Percentiles rank a stretch among this genome's conserved stretches.
phyloP scores from a whole-genome alignment of 37 sponge, comb jelly and placozoan species.

The Tethya wilhelma region DNA sequence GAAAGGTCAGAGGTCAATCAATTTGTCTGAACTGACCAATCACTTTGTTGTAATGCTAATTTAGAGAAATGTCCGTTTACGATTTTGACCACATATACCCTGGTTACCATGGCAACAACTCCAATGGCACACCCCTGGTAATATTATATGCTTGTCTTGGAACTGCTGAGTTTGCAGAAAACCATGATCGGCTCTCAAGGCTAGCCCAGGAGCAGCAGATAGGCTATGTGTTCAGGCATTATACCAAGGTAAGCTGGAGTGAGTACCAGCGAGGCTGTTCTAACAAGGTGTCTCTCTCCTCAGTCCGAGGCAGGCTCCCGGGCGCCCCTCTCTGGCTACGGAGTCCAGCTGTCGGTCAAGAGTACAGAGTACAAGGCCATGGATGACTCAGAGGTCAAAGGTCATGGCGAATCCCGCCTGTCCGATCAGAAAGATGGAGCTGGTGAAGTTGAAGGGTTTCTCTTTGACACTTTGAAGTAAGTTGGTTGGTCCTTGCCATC shows the following conservation, averaged over 20 bases:
- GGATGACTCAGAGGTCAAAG: conserved; percentile 83
- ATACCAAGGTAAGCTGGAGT: conserved; percentile 43
- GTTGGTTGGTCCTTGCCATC: background rate
- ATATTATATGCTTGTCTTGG: conserved; percentile 83
- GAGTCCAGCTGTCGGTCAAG: conserved; percentile 93
- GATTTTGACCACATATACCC: conserved; percentile 84
- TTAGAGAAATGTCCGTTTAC: background rate
- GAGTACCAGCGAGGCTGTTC: no score
- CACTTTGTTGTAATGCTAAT: no score
- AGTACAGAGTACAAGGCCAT: conserved; percentile 96
- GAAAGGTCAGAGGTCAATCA: background rate
- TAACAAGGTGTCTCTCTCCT: no score
- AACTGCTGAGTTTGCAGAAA: conserved; percentile 36
- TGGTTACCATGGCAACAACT: no score
- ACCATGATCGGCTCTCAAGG: conserved; percentile 34
- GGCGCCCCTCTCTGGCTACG: conserved; percentile 85
- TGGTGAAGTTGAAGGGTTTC: conserved; percentile 86
- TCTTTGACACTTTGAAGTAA: conserved; percentile 72
- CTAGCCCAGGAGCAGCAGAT: conserved; percentile 52
- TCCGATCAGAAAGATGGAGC: conserved; percentile 32
- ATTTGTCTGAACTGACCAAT: no score
- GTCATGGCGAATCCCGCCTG: no score
- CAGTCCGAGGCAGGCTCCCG: no score
- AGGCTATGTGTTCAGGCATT: conserved; percentile 77
- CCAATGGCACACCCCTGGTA: conserved; percentile 27